Conservation (phyloP, 2,888 invertebrate genomes). For the Volucella inflata region DNA sequence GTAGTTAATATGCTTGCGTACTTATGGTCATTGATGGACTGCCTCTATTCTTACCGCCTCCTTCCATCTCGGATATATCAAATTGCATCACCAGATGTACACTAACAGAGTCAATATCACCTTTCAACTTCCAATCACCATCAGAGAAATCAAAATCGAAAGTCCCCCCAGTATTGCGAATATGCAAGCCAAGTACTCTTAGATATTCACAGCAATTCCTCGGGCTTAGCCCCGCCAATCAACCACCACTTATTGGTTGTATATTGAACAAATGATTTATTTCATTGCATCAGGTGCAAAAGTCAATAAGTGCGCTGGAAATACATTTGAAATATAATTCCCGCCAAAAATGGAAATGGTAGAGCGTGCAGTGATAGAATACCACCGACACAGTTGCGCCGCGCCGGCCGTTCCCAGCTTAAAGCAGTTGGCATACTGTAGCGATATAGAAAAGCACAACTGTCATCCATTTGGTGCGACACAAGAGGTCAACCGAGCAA, state of each 20-base stretch:
- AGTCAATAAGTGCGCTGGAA: constrained; percentile 70
- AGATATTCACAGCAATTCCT: constrained; percentile 30
- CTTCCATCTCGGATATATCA: constrained; percentile 36
- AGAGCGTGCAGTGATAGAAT: constrained; percentile 41
- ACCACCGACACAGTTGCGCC: constrained; percentile 5
- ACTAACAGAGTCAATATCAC: constrained; percentile 65
- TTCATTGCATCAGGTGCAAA: constrained; percentile 75
- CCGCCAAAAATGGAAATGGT: constrained; percentile 72
- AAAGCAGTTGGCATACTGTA: constrained; percentile 29
- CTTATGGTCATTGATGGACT: constrained; percentile 26
- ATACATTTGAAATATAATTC: constrained; percentile 71
- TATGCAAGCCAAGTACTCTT: not conserved
- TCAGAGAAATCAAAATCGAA: constrained; percentile 64
- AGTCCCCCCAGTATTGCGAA: constrained; percentile 37
- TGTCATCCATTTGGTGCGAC: constrained; percentile 72
- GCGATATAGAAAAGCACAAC: constrained; percentile 27
- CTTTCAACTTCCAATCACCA: constrained; percentile 73
- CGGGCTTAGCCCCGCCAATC: constrained; percentile 28
- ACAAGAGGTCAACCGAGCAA: constrained; percentile 70
- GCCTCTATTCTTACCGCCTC: constrained; percentile 17
- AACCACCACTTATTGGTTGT: constrained; percentile 48
- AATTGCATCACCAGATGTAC: constrained; percentile 62
- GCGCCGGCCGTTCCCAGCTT: constrained; percentile 65
- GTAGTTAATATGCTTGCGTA: constrained; percentile 51
- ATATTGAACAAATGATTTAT: constrained; percentile 71